Evolutionary conservation across 2,797 vertebrate species (phyloP), one percentile per base, ranked within the genome.

Genomic region (Poeciliopsis presidionis): DNA sequence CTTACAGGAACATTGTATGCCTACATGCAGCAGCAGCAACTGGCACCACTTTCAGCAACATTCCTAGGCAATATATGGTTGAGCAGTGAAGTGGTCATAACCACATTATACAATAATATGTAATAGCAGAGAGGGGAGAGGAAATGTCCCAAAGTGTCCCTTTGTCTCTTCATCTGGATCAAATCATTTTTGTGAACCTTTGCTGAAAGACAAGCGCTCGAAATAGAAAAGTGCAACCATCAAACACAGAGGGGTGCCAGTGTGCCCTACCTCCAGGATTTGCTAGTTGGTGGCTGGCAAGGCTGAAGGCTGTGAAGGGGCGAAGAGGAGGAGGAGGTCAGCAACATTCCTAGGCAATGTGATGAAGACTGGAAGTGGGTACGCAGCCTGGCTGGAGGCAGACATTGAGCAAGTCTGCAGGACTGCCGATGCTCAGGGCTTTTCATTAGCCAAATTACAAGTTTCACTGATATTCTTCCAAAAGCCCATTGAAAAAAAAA

Each of bases 251-350:
- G 73, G 63, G 80, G 82, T 86, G 84, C 86, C 90, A 91, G 75
- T 57, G 55, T 92, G 91, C 76, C 91, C 87, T 89, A 89, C 89
- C 89, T 94, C 84, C 13, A 85, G 90, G 90, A 82, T 84, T 84
- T 80, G 87, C 84, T 88, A 80, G 88, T 85, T 86, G 81, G 81
- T 83, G 74, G 72, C 77, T 78, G 86, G 81, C 84, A 81, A 71
- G 79, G 75, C 83, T 85, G 72, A 39, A 84, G 72, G 80, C 47
- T 70, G 75, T 45, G 74, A 72, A 59, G 75, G 47, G 41, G n/a
- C 13, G 57, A 61, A 74, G 71, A 61, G 77, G 67, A 59, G 39
- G 33, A 74, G 39, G 77, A 73, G 67, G 45, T 76, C 70, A 5
- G 81, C n/a, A n/a, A n/a, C n/a, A n/a, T n/a, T n/a, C n/a, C n/a